Evolutionary conservation across 2,113 vertebrate genomes (phyloP), one percentile per base, ranked within the genome.

Genomic region (Sapayoa aenigma): DNA sequence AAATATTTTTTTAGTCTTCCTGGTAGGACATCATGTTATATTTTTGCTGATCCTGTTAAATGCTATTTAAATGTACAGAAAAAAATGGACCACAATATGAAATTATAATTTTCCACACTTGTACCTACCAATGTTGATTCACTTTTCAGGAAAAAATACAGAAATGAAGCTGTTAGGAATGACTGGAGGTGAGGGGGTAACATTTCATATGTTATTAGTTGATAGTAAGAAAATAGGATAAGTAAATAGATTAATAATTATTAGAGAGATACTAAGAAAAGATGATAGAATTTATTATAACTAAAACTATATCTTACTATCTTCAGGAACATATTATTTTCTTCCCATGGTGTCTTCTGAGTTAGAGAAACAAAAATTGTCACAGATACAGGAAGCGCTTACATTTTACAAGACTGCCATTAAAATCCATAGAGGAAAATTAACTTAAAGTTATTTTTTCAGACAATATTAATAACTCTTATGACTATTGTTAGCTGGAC

Each of bases 101-200:
- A 94, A 95, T 30, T 14, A 84, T 46, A 44, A 11, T 27, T n/a
- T 44, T 71, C 9, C 5, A 28, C 6, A 66, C 47, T 74, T 52
- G n/a, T 5, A 55, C 44, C 25, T 60, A 58, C n/a, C 50, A 65
- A 44, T 15, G 9, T 17, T 52, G 25, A 66, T 41, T 81, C 23
- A 53, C 13, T 95, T 87, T 69, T 69, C 82, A 80, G 42, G 53
- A 80, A 30, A 30, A 68, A 77, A 75, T 27, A 81, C 0, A 66
- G 14, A 90, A 92, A 77, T 63, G 6, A 93, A 92, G 18, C 15
- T 90, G 28, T 59, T 55, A 74, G 30, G 47, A 93, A 80, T 63
- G 20, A 46, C n/a, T 20, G 46, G 46, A 6, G 46, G 46, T 18
- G 46, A 78, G 50, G 65, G 1, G 6, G 2, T 5, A 50, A 25